Evolutionary conservation across 2,113 vertebrate genomes (phyloP).

Genomic region (Crotalus horridus): DNA sequence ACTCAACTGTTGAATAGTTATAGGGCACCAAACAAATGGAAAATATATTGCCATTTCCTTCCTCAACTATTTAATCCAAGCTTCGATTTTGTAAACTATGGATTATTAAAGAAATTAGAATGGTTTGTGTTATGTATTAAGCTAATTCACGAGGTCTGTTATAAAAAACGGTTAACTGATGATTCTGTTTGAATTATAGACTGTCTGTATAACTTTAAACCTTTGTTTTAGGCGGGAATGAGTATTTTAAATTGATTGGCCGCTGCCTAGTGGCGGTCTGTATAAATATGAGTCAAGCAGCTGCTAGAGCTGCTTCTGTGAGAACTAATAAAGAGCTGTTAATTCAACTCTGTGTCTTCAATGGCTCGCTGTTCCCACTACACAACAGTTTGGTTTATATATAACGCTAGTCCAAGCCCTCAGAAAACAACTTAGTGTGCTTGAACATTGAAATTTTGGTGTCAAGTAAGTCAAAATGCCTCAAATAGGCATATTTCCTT

Average conservation of each 20-base stretch:
- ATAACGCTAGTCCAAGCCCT: neutral
- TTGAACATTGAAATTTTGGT: neutral
- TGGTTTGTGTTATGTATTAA: neutral
- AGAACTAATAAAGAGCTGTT: too few species aligned
- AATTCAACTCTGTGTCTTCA: too few species aligned
- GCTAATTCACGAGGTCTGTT: too few species aligned
- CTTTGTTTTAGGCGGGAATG: too few species aligned
- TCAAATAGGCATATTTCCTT: neutral
- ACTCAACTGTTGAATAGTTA: neutral
- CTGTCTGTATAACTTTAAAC: too few species aligned
- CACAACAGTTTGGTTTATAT: neutral
- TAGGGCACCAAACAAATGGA: neutral
- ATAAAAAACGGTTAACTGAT: too few species aligned
- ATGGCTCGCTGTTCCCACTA: too few species aligned
- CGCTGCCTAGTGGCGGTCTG: too few species aligned
- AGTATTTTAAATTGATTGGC: too few species aligned
- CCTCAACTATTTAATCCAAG: neutral
- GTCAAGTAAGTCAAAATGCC: neutral
- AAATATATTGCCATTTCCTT: neutral
- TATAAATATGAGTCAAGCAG: too few species aligned
- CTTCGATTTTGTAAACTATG: neutral
- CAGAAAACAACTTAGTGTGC: neutral
- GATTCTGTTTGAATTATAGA: too few species aligned
- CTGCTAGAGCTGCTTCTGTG: too few species aligned
- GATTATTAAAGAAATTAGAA: neutral